phyloP scores from a whole-genome alignment of 1,140 invertebrate genomes.

The Hypothenemus hampei region DNA sequence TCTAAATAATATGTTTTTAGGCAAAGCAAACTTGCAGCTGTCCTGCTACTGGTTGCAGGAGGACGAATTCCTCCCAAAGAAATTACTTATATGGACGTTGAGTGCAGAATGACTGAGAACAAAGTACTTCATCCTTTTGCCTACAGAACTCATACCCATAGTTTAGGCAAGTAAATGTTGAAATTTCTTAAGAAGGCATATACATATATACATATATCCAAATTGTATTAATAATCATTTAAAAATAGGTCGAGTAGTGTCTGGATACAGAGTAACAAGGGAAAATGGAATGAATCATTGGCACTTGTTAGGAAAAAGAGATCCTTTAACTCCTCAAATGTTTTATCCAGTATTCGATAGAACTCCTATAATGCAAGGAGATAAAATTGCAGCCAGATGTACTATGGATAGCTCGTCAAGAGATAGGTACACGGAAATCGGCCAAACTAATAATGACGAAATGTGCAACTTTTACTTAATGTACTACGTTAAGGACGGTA shows the following conservation, averaged over 20 bases:
- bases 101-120: conserved; percentile 74
- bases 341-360: conserved; percentile 82
- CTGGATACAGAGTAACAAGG: conserved; percentile 75
- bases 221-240: conserved; percentile 1
- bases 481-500: conserved; percentile 90
- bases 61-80: conserved; percentile 68
- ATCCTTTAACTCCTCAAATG: conserved; percentile 92
- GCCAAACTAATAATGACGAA: conserved; percentile 87
- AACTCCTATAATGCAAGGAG: conserved; percentile 55
- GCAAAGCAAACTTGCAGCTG: conserved; percentile 71
- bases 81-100: conserved; percentile 81
- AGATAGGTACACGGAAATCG: conserved; percentile 63
- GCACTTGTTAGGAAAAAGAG: conserved; percentile 82
- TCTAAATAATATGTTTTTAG: conserved; percentile 25
- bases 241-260: conserved; percentile 69
- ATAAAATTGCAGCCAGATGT: conserved; percentile 70
- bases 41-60: conserved; percentile 77
- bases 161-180: conserved; percentile 59
- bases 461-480: conserved; percentile 99
- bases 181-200: too few species aligned
- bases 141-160: conserved; percentile 91
- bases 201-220: neutral
- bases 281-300: conserved; percentile 61
- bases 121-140: conserved; percentile 91
- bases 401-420: conserved; percentile 74